Percentiles rank a stretch among this genome's conserved stretches.
Conservation (phyloP, 1,140 invertebrate species). For the Anoplophora glabripennis region DNA sequence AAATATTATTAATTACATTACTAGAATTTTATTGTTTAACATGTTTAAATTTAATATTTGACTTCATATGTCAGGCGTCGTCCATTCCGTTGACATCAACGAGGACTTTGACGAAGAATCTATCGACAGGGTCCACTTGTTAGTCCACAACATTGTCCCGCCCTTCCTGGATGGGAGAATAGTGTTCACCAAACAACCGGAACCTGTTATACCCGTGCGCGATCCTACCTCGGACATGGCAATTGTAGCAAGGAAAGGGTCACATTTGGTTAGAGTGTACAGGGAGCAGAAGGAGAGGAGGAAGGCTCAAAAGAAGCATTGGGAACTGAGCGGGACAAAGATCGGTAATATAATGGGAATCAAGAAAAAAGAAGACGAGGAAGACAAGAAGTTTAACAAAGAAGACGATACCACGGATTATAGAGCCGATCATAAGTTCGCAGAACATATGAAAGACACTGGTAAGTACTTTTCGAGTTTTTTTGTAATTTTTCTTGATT, state of each 20-base stretch:
- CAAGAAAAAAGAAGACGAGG: conserved; percentile 75
- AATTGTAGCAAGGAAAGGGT: conserved; percentile 93
- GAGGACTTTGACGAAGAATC: conserved; percentile 95
- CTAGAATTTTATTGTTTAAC: neutral
- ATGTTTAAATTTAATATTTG: neutral
- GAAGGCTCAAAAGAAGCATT: conserved; percentile 98
- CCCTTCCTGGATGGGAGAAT: conserved; percentile 98
- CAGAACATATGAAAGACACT: conserved; percentile 81
- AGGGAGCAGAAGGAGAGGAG: conserved; percentile 94
- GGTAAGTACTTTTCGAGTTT: neutral
- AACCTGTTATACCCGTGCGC: conserved; percentile 89
- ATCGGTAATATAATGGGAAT: conserved; percentile 98
- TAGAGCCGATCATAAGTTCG: conserved; percentile 91
- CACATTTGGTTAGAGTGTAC: conserved; percentile 81
- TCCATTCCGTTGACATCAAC: conserved; percentile 83
- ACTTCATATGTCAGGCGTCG: conserved; percentile 64
- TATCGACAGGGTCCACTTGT: conserved; percentile 84
- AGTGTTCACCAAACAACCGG: conserved; percentile 98
- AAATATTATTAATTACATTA: no score
- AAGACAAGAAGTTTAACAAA: conserved; percentile 60
- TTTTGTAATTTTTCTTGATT: neutral
- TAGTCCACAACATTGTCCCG: conserved; percentile 98
- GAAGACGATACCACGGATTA: conserved; percentile 68
- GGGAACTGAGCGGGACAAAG: conserved; percentile 96
- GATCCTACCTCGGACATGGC: conserved; percentile 99